Evolutionary conservation across 2,888 invertebrate genomes (phyloP).

Genomic region (Amblyteles armatorius): DNA sequence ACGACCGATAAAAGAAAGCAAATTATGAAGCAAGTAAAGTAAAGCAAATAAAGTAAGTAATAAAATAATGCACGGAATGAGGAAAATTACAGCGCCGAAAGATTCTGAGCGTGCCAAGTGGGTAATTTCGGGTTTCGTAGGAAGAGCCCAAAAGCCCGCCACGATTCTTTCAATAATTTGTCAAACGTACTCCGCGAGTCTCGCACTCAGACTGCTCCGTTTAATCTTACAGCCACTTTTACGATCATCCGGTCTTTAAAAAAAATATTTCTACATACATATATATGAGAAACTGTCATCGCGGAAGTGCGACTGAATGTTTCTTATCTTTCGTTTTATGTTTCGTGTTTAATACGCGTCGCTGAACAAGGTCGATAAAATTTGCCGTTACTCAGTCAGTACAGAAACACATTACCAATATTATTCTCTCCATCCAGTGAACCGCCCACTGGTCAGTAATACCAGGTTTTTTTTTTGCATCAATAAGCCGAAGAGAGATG

Average conservation of each 20-base stretch:
- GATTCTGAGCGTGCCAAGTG: not conserved
- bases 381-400: not conserved
- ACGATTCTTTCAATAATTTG: constrained; percentile 16
- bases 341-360: not conserved
- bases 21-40: not conserved
- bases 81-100: not conserved
- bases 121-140: constrained; percentile 22
- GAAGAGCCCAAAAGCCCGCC: not conserved
- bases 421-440: too few species aligned
- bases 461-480: too few species aligned
- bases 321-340: not conserved
- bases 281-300: not conserved
- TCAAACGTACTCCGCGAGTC: not conserved
- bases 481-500: too few species aligned
- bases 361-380: not conserved
- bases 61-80: too few species aligned
- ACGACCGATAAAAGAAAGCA: too few species aligned
- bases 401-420: too few species aligned
- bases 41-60: not conserved
- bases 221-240: constrained; percentile 30
- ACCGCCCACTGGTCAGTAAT: not conserved
- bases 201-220: constrained; percentile 10
- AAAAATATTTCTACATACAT: not conserved
- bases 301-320: not conserved
- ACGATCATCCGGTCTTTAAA: not conserved